Conservation (phyloP, 2,888 invertebrate species). For the Drosophila buzzatii region DNA sequence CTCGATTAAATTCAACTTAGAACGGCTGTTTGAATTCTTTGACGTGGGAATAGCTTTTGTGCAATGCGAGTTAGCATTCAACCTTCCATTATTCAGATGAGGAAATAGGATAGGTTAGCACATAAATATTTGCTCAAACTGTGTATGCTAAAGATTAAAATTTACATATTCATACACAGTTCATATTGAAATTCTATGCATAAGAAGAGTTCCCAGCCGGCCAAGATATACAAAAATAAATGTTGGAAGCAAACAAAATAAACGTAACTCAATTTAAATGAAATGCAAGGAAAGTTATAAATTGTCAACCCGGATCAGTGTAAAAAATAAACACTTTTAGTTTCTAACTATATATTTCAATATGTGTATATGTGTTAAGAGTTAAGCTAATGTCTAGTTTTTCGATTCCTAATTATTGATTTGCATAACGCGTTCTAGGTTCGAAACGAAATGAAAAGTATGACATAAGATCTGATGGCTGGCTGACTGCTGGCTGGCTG, state of each 20-base stretch:
- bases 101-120: too few relatives aligned
- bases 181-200: neutral
- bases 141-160: too few relatives aligned
- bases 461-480: slow-evolving; percentile 54
- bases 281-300: slow-evolving; percentile 24
- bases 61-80: too few relatives aligned
- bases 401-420: slow-evolving; percentile 13
- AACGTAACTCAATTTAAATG: neutral
- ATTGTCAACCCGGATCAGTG: slow-evolving; percentile 20
- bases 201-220: neutral
- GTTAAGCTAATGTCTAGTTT: slow-evolving; percentile 19
- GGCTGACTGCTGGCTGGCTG: too few relatives aligned
- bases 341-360: neutral
- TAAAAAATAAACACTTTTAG: neutral
- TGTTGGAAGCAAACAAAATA: neutral
- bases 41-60: too few relatives aligned
- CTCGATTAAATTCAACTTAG: too few relatives aligned
- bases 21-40: too few relatives aligned
- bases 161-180: too few relatives aligned
- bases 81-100: too few relatives aligned
- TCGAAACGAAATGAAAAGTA: slow-evolving; percentile 72
- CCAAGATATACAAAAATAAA: neutral
- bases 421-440: slow-evolving; percentile 56
- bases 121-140: too few relatives aligned
- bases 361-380: neutral